A percentile compares a stretch with the other conserved stretches of the same genome.
Evolutionary conservation across 2,888 invertebrate genomes (phyloP).

Genomic region (Odontocolon sp.): DNA sequence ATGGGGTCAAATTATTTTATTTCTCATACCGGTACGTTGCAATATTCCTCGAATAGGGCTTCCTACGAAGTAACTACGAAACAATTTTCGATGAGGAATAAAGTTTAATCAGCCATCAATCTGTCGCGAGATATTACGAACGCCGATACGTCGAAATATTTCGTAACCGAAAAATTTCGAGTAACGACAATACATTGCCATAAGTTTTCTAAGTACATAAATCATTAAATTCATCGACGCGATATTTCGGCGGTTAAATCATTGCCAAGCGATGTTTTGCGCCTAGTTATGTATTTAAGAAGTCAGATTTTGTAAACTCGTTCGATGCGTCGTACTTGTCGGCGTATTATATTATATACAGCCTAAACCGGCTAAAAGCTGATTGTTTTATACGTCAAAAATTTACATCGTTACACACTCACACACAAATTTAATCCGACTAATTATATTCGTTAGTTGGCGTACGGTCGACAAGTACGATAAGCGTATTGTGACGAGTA

Average conservation of each 20-base stretch:
- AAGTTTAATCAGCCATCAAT: constrained; percentile 6
- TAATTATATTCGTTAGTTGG: constrained; percentile 40
- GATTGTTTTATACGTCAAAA: constrained; percentile 57
- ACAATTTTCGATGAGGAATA: constrained; percentile 5
- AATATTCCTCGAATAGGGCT: constrained; percentile 38
- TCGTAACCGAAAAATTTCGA: constrained; percentile 40
- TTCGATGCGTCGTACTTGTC: constrained; percentile 43
- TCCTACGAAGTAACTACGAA: constrained; percentile 16
- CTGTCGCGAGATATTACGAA: constrained; percentile 21
- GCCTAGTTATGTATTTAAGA: constrained; percentile 24
- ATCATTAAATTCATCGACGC: constrained; percentile 15
- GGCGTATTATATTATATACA: constrained; percentile 42
- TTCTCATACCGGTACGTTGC: constrained; percentile 30
- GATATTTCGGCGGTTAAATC: constrained; percentile 26
- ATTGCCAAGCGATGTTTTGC: constrained; percentile 51
- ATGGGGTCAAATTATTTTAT: constrained; percentile 47
- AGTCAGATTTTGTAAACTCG: constrained; percentile 50
- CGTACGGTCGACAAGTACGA: constrained; percentile 44
- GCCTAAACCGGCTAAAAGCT: constrained; percentile 26
- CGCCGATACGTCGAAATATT: constrained; percentile 24
- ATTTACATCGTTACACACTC: constrained; percentile 36
- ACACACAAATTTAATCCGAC: constrained; percentile 25
- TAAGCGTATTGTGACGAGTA: constrained; percentile 35
- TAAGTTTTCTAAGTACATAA: constrained; percentile 38
- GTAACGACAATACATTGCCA: constrained; percentile 54